phyloP scores from a whole-genome alignment of 2,113 vertebrate genomes.

The Clarias batrachus region DNA sequence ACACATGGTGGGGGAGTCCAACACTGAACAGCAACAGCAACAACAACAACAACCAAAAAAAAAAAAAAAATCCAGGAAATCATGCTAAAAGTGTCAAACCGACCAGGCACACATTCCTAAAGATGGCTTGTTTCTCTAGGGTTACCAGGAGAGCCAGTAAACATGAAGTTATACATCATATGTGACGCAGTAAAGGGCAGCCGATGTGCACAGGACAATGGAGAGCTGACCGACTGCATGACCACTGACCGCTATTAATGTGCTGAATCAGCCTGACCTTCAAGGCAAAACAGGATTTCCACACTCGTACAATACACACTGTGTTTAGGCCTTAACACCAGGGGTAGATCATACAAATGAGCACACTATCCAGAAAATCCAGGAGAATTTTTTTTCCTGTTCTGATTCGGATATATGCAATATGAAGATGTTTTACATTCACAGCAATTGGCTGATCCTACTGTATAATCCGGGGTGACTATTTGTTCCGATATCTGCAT shows the following conservation, averaged over 20 bases:
- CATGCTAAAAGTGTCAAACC: not conserved
- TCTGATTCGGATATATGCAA: not conserved
- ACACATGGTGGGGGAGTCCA: not conserved
- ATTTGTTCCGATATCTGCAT: no score
- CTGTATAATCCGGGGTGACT: no score
- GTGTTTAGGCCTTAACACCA: not conserved
- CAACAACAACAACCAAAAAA: not conserved
- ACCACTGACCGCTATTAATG: constrained; percentile 36
- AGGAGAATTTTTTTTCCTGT: not conserved
- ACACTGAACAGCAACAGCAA: not conserved
- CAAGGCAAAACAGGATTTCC: constrained; percentile 12
- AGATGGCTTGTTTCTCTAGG: constrained; percentile 22
- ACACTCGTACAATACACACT: not conserved
- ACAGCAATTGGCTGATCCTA: no score
- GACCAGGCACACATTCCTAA: not conserved
- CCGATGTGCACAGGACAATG: constrained; percentile 39
- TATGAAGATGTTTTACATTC: not conserved
- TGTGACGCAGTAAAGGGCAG: constrained; percentile 39
- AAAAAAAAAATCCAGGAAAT: not conserved
- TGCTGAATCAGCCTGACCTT: constrained; percentile 49
- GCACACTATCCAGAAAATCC: not conserved
- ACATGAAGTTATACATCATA: constrained; percentile 18
- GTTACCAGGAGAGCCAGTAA: constrained; percentile 4
- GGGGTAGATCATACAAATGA: not conserved
- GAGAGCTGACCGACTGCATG: constrained; percentile 21